Evolutionary conservation across 1,140 invertebrate genomes (phyloP).

Genomic region (Mizuhopecten yessoensis): DNA sequence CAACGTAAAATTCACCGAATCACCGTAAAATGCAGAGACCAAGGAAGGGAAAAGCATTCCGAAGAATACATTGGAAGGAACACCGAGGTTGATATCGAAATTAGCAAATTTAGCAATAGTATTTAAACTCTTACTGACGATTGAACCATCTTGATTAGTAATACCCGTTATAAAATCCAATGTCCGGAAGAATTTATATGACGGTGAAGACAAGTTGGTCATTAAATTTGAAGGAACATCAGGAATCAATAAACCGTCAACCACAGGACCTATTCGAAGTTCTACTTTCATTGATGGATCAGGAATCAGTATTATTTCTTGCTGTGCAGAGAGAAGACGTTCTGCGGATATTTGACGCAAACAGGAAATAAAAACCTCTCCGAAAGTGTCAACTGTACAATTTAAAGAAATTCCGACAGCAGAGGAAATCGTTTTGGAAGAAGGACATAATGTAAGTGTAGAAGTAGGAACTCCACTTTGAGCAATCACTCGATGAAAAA

Average conservation of each 20-base stretch:
- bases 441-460: neutral
- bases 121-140: neutral
- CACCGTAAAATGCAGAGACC: neutral
- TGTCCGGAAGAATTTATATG: slow-evolving; percentile 41
- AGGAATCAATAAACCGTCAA: neutral
- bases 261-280: neutral
- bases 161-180: slow-evolving; percentile 52
- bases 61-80: neutral
- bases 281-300: neutral
- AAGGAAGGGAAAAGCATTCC: neutral
- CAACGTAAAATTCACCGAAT: neutral
- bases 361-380: neutral
- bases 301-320: slow-evolving; percentile 55
- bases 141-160: neutral
- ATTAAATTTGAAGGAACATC: slow-evolving; percentile 45
- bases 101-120: neutral
- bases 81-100: neutral
- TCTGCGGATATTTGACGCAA: slow-evolving; percentile 42
- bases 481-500: slow-evolving; percentile 61
- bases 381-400: neutral
- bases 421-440: neutral
- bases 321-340: slow-evolving; percentile 53
- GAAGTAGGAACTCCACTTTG: slow-evolving; percentile 61
- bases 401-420: neutral
- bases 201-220: slow-evolving; percentile 40